Evolutionary conservation across 2,888 invertebrate species (phyloP).

Genomic region (Uloborus plumipes): DNA sequence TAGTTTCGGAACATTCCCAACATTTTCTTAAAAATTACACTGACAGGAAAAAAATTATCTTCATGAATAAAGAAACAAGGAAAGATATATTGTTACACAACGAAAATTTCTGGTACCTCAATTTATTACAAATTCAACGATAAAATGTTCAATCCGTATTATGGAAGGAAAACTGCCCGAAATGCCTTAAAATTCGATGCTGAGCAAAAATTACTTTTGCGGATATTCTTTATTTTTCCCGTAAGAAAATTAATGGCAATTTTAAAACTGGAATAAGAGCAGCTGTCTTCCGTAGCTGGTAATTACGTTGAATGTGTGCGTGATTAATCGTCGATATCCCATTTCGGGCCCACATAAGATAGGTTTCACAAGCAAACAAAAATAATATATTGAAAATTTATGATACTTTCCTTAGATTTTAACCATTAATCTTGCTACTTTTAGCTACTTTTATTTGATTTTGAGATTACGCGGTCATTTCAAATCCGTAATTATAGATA

Average conservation of each 20-base stretch:
- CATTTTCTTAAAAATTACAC: no score
- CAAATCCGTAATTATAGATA: no score
- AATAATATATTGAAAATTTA: constrained; percentile 37
- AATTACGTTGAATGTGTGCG: constrained; percentile 40
- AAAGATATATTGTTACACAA: no score
- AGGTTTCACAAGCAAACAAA: constrained; percentile 27
- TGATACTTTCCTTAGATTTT: constrained; percentile 31
- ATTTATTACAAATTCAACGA: no score
- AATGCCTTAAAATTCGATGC: no score
- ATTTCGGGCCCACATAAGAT: constrained; percentile 25
- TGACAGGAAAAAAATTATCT: no score
- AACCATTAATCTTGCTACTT: constrained; percentile 32
- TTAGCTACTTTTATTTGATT: constrained; percentile 5
- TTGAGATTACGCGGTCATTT: not conserved
- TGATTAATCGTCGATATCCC: constrained; percentile 51
- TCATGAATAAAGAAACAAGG: no score
- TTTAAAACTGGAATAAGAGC: constrained; percentile 50
- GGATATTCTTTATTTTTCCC: constrained; percentile 21
- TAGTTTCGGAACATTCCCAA: no score
- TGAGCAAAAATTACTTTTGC: constrained; percentile 29
- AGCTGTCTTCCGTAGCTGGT: constrained; percentile 51
- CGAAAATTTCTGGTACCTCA: no score
- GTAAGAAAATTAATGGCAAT: constrained; percentile 50
- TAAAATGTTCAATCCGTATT: no score
- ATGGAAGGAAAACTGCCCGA: no score